These are phyloP conservation scores for Dolomedes plantarius DNA, from an alignment of 2,888 invertebrate species.

Conservation along the genomic window DNA sequence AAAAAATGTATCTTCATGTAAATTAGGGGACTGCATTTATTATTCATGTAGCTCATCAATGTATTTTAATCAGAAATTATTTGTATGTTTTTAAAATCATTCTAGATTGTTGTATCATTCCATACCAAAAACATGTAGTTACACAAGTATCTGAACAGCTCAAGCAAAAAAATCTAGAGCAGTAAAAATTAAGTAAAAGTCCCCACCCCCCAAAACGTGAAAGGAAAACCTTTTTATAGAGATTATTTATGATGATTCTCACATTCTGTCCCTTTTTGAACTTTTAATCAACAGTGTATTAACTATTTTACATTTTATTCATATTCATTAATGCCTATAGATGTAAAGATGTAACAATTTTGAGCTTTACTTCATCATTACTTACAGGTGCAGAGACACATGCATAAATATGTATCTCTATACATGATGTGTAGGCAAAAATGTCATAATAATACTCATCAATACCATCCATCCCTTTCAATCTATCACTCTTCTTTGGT, in stretches of 20 bases:
- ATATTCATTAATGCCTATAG: conserved; percentile 4
- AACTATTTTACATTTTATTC: not conserved
- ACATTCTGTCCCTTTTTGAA: conserved; percentile 10
- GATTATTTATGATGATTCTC: not conserved
- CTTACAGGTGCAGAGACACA: not conserved
- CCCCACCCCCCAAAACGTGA: not conserved
- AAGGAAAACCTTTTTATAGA: not conserved
- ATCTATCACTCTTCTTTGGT: conserved; percentile 63
- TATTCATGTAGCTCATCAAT: not conserved
- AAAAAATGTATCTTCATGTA: not conserved
- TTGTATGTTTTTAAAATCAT: not conserved
- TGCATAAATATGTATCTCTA: not conserved
- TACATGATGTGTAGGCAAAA: conserved; percentile 10
- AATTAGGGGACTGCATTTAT: not conserved
- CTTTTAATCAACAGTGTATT: not conserved
- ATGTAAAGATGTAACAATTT: conserved; percentile 10
- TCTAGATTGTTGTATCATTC: not conserved
- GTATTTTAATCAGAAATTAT: not conserved
- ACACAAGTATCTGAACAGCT: not conserved
- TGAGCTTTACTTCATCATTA: conserved; percentile 26
- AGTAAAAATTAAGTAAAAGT: not conserved
- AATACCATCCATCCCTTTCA: conserved; percentile 55
- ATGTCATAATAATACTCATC: conserved; percentile 31
- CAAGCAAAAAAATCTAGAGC: not conserved
- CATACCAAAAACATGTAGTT: not conserved